Evolutionary conservation across 2,888 invertebrate species (phyloP).

Genomic region (Diadegma fenestrale): DNA sequence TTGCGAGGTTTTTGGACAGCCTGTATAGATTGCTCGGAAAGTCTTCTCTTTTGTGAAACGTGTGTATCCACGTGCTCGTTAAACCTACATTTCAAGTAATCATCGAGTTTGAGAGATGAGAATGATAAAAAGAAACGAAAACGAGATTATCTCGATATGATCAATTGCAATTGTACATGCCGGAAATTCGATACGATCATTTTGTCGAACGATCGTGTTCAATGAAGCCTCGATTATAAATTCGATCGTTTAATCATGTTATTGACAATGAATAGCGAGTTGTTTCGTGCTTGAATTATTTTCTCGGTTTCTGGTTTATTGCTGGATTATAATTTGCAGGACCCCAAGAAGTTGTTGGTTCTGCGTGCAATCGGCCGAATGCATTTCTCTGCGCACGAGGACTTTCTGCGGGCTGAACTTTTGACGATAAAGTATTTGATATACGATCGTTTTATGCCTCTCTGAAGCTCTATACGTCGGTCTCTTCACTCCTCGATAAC

Average conservation of each 20-base stretch:
- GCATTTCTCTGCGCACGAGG: background rate
- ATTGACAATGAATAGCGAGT: constrained; percentile 17
- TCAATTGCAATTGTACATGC: constrained; percentile 14
- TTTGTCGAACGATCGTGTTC: background rate
- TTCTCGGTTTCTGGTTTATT: background rate
- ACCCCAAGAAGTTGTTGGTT: background rate
- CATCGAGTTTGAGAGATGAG: constrained; percentile 23
- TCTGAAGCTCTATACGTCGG: constrained; percentile 35
- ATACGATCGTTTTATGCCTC: constrained; percentile 60
- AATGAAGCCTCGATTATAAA: background rate
- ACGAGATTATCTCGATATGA: background rate
- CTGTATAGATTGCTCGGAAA: constrained; percentile 6
- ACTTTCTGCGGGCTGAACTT: constrained; percentile 41
- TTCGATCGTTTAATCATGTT: constrained; percentile 5
- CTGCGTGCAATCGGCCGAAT: constrained; percentile 3
- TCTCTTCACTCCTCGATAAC: constrained; percentile 47
- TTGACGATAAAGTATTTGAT: constrained; percentile 64
- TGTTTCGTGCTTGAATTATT: background rate
- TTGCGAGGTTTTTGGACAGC: background rate
- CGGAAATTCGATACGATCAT: constrained; percentile 44
- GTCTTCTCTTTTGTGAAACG: constrained; percentile 43
- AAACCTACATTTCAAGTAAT: constrained; percentile 60
- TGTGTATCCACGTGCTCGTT: constrained; percentile 62
- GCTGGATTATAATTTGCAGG: background rate
- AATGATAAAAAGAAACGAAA: constrained; percentile 2